Conservation (phyloP, 2,888 invertebrate species). For the Yponomeuta cagnagella region DNA sequence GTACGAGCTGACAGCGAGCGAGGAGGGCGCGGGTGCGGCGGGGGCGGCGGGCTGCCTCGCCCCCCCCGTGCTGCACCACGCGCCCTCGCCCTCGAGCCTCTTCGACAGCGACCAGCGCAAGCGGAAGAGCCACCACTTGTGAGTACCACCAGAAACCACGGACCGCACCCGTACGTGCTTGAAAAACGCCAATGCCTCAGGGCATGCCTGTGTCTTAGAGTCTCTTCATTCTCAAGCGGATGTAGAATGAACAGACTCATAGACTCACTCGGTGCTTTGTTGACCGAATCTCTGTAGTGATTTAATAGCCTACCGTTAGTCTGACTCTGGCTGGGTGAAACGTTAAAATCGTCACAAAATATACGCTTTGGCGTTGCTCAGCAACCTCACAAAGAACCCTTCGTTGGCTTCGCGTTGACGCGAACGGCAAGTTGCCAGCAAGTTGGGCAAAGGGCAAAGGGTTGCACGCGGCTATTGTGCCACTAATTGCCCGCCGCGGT, state of each 20-base stretch:
- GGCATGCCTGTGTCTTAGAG: not conserved
- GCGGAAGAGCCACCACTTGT: constrained; percentile 39
- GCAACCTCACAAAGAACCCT: not conserved
- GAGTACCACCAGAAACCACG: constrained; percentile 23
- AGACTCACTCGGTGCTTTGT: too few relatives aligned
- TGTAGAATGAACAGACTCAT: not conserved
- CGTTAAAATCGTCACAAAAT: not conserved
- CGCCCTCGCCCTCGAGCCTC: constrained; percentile 21
- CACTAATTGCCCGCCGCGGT: not conserved
- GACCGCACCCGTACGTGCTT: too few relatives aligned
- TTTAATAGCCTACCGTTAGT: not conserved
- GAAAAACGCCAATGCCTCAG: not conserved
- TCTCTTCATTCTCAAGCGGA: not conserved
- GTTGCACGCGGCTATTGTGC: not conserved
- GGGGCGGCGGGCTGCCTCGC: constrained; percentile 24
- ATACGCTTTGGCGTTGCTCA: not conserved
- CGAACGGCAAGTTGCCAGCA: not conserved
- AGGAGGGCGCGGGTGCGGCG: constrained; percentile 19
- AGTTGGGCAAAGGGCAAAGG: not conserved
- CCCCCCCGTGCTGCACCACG: constrained; percentile 22
- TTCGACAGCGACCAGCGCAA: constrained; percentile 34
- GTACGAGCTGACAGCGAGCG: constrained; percentile 47
- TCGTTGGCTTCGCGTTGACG: not conserved
- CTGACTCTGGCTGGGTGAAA: not conserved
- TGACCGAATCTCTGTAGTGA: too few relatives aligned